A percentile compares a stretch with the other conserved stretches of the same genome.
These are phyloP conservation scores for Stegodyphus dumicola DNA, from an alignment of 1,140 invertebrate species.

Conservation along the genomic window DNA sequence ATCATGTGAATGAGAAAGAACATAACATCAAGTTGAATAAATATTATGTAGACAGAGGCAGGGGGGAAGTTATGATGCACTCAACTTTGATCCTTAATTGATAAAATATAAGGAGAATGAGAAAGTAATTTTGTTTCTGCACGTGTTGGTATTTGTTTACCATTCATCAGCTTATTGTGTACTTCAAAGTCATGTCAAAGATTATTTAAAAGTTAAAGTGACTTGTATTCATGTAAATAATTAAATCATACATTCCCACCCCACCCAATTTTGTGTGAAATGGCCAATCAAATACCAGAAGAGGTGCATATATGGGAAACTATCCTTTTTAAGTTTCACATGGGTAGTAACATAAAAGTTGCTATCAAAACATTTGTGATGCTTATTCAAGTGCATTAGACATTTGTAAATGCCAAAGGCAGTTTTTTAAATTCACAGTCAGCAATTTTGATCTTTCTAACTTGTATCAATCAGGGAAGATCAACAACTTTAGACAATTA, in stretches of 20 bases:
- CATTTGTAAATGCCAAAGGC: slow-evolving; percentile 5
- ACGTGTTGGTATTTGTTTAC: background rate
- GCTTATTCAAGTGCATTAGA: slow-evolving; percentile 9
- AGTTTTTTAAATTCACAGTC: slow-evolving; percentile 11
- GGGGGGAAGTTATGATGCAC: no score
- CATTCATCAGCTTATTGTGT: background rate
- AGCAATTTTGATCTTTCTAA: slow-evolving; percentile 13
- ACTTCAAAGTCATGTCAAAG: slow-evolving; percentile 1
- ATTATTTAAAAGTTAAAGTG: slow-evolving; percentile 5
- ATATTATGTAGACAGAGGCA: no score
- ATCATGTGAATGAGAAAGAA: no score
- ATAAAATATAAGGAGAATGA: background rate
- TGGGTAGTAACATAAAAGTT: background rate
- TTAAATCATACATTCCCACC: background rate
- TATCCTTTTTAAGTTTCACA: slow-evolving; percentile 6
- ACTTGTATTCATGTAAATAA: background rate
- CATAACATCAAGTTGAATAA: no score
- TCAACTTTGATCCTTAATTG: no score
- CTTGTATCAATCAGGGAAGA: background rate
- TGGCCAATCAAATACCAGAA: background rate
- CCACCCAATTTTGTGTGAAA: background rate
- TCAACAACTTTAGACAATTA: slow-evolving; percentile 32
- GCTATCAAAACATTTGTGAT: slow-evolving; percentile 11
- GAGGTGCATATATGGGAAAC: background rate
- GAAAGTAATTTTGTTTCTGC: background rate